These are phyloP conservation scores for Agrotis ipsilon DNA, from an alignment of 2,888 invertebrate species.

Conservation along the genomic window DNA sequence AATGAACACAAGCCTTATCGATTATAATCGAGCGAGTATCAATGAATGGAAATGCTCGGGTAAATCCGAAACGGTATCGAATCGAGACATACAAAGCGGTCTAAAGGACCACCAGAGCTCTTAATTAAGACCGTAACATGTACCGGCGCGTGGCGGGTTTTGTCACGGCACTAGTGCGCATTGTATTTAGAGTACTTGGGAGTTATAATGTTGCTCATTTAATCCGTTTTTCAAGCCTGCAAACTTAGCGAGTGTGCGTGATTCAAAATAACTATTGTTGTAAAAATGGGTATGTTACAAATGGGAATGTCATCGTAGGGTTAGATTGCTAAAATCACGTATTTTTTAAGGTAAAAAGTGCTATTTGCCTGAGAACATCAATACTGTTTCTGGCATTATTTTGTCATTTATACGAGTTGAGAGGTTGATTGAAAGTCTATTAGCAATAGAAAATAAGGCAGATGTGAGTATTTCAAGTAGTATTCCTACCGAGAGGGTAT, in stretches of 20 bases:
- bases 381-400: too few relatives aligned
- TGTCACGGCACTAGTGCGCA: constrained; percentile 66
- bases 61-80: constrained; percentile 56
- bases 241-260: constrained; percentile 5
- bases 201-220: constrained; percentile 24
- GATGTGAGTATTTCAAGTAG: too few relatives aligned
- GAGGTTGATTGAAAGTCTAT: too few relatives aligned
- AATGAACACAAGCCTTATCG: constrained; percentile 36
- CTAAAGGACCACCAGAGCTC: constrained; percentile 69
- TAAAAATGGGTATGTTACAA: neutral
- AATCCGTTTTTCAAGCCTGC: constrained; percentile 13
- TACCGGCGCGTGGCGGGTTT: constrained; percentile 78
- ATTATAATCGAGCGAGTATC: constrained; percentile 36
- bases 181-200: constrained; percentile 39
- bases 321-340: neutral
- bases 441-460: too few relatives aligned
- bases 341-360: too few relatives aligned
- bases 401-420: too few relatives aligned
- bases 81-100: constrained; percentile 58
- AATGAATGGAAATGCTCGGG: constrained; percentile 49
- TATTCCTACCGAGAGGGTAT: too few relatives aligned
- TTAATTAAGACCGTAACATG: constrained; percentile 79
- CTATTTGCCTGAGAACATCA: too few relatives aligned
- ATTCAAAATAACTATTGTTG: constrained; percentile 15
- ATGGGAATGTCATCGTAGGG: constrained; percentile 3